Conservation (phyloP, 2,113 vertebrate genomes). For the Gorsachius goisagi region DNA sequence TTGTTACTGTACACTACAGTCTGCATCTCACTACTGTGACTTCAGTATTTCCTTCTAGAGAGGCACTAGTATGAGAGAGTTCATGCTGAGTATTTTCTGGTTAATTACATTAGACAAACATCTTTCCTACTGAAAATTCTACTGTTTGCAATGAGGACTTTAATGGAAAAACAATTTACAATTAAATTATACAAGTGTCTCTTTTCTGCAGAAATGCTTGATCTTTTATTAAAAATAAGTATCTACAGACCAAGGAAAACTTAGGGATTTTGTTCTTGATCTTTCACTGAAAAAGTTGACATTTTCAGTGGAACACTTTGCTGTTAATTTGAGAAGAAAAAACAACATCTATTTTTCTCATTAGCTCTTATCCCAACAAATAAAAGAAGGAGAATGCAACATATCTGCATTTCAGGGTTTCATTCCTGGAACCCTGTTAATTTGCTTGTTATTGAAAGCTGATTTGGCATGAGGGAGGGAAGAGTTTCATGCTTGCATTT, state of each 20-base stretch:
- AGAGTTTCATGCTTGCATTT: neutral
- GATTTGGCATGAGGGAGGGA: neutral
- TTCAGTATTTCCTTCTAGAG: neutral
- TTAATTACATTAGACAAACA: neutral
- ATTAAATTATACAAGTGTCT: neutral
- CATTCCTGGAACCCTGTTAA: neutral
- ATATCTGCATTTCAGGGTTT: neutral
- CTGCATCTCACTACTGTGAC: neutral
- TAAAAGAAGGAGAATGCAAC: neutral
- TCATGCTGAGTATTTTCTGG: neutral
- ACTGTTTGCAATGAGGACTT: neutral
- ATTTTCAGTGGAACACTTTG: neutral
- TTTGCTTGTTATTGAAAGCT: neutral
- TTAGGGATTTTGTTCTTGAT: neutral
- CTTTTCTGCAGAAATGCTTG: neutral
- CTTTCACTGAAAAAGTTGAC: neutral
- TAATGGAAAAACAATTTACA: neutral
- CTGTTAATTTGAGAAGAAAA: neutral
- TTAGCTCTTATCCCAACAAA: neutral
- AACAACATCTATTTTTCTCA: neutral
- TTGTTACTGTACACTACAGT: neutral
- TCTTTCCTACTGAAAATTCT: neutral
- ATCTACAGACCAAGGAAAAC: neutral
- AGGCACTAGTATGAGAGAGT: neutral
- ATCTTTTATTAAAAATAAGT: neutral